Evolutionary conservation across 2,113 vertebrate genomes (phyloP).

Genomic region (Saiga tatarica): DNA sequence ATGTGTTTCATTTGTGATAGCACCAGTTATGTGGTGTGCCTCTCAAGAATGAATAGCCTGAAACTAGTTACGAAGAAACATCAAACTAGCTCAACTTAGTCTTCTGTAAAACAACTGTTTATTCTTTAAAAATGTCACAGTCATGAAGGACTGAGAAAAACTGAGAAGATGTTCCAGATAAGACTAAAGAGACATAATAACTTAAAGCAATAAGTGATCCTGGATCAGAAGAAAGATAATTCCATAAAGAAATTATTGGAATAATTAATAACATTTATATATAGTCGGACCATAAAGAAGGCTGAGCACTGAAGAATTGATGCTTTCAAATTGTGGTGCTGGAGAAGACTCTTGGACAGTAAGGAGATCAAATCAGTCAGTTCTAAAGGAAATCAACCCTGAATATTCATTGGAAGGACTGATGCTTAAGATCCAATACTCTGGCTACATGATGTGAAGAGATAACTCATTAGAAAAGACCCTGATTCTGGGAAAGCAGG

Average conservation of each 20-base stretch:
- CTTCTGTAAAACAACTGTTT: background rate
- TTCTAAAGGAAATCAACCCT: background rate
- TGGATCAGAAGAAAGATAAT: background rate
- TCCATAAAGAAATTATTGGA: background rate
- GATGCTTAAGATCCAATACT: background rate
- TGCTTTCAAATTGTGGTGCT: background rate
- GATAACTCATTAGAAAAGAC: background rate
- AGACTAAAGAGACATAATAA: background rate
- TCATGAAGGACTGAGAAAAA: background rate
- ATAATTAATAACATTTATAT: background rate
- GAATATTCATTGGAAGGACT: background rate
- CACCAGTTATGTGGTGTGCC: background rate
- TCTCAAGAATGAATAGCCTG: background rate
- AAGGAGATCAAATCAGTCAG: background rate
- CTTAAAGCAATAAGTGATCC: background rate
- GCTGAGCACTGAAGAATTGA: background rate
- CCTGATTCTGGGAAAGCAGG: background rate
- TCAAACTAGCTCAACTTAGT: background rate
- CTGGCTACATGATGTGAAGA: background rate
- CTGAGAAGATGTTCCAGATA: background rate
- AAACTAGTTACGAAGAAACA: background rate
- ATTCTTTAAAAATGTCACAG: background rate
- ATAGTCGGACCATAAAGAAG: background rate
- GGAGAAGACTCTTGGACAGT: background rate
- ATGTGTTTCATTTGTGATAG: background rate